A percentile compares a stretch with the other conserved stretches of the same genome.
These are phyloP conservation scores for Phenganax subtilis DNA, from an alignment of 92 coral and sea anemone species.

Conservation along the genomic window DNA sequence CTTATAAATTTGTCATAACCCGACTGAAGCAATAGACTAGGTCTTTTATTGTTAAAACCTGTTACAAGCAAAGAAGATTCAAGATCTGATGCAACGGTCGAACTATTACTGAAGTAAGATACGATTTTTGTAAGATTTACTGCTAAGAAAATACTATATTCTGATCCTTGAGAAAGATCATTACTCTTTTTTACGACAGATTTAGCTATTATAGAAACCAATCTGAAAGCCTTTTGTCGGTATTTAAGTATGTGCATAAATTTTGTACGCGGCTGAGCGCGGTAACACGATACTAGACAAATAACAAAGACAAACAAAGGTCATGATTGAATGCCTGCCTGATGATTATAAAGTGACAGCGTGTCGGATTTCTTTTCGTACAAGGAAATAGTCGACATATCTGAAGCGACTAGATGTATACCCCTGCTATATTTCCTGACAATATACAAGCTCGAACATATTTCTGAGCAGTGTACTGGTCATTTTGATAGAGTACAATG, in stretches of 20 bases:
- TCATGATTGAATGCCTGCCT: neutral
- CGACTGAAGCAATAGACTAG: neutral
- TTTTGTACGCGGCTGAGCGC: too few relatives aligned
- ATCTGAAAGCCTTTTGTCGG: too few relatives aligned
- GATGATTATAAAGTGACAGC: neutral
- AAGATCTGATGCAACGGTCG: too few relatives aligned
- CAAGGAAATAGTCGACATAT: slow-evolving; percentile 2
- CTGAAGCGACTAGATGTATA: neutral
- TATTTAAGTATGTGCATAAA: too few relatives aligned
- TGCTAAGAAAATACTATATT: too few relatives aligned
- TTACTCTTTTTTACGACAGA: too few relatives aligned
- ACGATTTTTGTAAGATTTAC: too few relatives aligned
- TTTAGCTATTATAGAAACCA: too few relatives aligned
- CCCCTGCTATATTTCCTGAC: neutral
- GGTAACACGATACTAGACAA: too few relatives aligned
- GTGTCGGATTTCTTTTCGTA: neutral
- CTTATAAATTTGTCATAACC: slow-evolving; percentile 55
- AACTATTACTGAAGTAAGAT: too few relatives aligned
- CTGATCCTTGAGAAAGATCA: too few relatives aligned
- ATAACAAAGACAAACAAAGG: neutral
- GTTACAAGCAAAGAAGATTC: too few relatives aligned
- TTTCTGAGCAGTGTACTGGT: neutral
- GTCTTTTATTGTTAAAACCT: neutral
- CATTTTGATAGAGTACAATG: neutral
- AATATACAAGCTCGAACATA: neutral